Evolutionary conservation across 2,888 invertebrate genomes (phyloP), one percentile per base, ranked within the genome.

Genomic region (Drosophila nr. medialis): DNA sequence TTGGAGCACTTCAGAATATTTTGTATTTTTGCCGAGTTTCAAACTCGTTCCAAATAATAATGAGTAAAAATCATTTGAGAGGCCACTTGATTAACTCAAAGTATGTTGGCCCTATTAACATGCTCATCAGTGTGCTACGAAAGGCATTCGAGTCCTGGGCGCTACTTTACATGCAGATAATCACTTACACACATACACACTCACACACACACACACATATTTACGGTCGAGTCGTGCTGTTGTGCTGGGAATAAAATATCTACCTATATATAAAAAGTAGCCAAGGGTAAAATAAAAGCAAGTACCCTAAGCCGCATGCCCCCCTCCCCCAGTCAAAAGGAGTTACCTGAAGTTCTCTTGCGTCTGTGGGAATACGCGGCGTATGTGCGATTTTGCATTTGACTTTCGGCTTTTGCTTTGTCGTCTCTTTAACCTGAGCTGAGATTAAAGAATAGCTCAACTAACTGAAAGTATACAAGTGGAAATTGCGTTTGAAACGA

Each of bases 261-360:
- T 75, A 77, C 72, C 50, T 68, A 72, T 81, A 77, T 74, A 85
- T 86, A 80, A 80, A 81, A 77, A 86, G 72, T 80, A 83, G 88
- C 73, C 83, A 65, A 73, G 88, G 86, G 88, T 83, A 80, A 83
- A 85, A 88, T 87, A 85, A 85, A 85, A 79, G 83, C 72, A 75
- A 84, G 83, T 72, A 75, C 73, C 73, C 65, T 48, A 24, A 36
- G 81, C 75, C 75, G 78, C 72, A 72, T 74, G 71, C 65, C 71
- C 32, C 4, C 10, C 30, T n/a, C 30, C 3, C 30, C 62, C 75
- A 76, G 67, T 67, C 70, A 74, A 73, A 75, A 70, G 69, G 67
- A 72, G 58, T 77, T 67, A 75, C 72, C 73, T 71, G 62, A 80
- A 82, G 75, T 62, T 77, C 56, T 74, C 27, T 18, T 75, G 83